These are phyloP conservation scores for Mus pahari DNA, from an alignment of 2,113 vertebrate genomes.

Conservation along the genomic window DNA sequence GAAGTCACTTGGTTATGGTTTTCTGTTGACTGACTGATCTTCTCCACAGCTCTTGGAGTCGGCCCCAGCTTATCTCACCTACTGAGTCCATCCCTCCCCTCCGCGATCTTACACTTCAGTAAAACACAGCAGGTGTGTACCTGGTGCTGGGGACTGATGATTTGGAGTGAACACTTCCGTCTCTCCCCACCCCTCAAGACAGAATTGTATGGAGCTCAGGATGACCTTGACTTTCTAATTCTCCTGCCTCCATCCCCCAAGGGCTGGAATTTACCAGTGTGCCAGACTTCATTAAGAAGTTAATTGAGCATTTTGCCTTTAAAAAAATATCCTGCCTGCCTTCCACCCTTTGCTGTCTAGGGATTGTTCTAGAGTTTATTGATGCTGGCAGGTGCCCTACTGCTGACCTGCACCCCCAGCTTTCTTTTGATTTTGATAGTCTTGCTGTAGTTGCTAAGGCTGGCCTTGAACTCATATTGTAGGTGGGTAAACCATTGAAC, in stretches of 20 bases:
- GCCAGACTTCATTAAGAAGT: conserved; percentile 26
- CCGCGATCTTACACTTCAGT: conserved; percentile 93
- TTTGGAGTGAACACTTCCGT: background rate
- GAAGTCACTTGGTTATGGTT: background rate
- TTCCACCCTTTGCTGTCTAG: background rate
- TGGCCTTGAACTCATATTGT: background rate
- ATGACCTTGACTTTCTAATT: background rate
- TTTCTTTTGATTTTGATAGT: background rate
- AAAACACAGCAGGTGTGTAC: conserved; percentile 94
- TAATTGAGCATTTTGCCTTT: conserved; percentile 41
- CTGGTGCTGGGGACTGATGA: background rate
- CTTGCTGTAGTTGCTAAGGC: background rate
- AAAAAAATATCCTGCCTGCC: background rate
- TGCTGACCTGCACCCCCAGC: background rate
- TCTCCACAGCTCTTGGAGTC: conserved; percentile 90
- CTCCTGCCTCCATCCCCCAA: background rate
- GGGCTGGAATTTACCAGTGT: background rate
- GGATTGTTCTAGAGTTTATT: background rate
- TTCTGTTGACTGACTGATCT: conserved; percentile 55
- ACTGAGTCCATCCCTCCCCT: conserved; percentile 90
- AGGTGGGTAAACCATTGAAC: too few species aligned
- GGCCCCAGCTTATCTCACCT: conserved; percentile 90
- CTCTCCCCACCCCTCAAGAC: background rate
- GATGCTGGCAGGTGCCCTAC: background rate
- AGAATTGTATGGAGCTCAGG: background rate